phyloP scores from a whole-genome alignment of 2,113 vertebrate species.

The Castor canadensis region DNA sequence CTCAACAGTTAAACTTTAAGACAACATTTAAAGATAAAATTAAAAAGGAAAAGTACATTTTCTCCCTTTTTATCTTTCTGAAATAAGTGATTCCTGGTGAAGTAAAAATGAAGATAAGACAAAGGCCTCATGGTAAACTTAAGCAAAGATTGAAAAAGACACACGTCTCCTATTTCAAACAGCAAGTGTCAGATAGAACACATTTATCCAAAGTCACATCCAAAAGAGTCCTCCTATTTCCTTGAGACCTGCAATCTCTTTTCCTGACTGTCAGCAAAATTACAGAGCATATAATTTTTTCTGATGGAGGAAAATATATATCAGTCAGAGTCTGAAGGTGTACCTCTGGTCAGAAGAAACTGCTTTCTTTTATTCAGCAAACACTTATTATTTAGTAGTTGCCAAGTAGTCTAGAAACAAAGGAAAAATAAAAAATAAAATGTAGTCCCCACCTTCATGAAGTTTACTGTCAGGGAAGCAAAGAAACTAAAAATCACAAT shows the following conservation, averaged over 20 bases:
- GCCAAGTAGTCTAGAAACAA: neutral
- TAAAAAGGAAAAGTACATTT: slow-evolving; percentile 37
- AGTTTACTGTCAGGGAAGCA: neutral
- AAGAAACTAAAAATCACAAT: neutral
- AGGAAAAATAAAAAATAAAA: slow-evolving; percentile 32
- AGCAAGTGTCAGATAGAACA: slow-evolving; percentile 20
- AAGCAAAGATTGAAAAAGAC: neutral
- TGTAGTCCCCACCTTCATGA: neutral
- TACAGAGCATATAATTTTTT: neutral
- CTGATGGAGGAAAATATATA: neutral
- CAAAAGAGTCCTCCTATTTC: slow-evolving; percentile 36
- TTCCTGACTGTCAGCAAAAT: slow-evolving; percentile 20
- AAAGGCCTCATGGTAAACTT: neutral
- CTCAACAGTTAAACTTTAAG: neutral
- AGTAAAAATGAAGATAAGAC: slow-evolving; percentile 17
- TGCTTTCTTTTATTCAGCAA: neutral
- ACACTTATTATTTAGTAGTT: neutral
- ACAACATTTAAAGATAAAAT: slow-evolving; percentile 23
- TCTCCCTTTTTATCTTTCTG: slow-evolving; percentile 2
- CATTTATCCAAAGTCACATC: neutral
- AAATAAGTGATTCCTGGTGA: neutral
- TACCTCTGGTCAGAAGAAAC: neutral
- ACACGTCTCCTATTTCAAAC: neutral
- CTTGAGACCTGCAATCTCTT: neutral
- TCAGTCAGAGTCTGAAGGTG: neutral